phyloP scores from a whole-genome alignment of 2,888 invertebrate species.

The Athripsodes cinereus region DNA sequence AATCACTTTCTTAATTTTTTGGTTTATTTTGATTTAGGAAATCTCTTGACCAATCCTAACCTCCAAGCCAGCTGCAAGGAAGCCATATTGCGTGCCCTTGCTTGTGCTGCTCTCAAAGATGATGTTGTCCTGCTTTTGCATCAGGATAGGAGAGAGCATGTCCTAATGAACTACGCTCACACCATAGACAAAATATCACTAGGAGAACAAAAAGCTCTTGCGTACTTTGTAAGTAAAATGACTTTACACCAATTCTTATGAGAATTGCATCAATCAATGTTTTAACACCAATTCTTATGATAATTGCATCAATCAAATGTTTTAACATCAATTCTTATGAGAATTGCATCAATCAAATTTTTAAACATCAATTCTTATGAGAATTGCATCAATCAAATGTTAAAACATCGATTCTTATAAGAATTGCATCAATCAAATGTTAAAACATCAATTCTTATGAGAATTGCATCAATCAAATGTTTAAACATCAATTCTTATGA shows the following conservation, averaged over 20 bases:
- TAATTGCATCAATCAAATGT: neutral
- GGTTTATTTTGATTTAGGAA: neutral
- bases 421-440: too few relatives aligned
- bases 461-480: neutral
- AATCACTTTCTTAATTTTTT: neutral
- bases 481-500: neutral
- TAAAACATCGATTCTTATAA: too few relatives aligned
- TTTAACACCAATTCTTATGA: neutral
- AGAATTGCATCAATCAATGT: too few relatives aligned
- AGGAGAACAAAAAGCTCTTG: conserved; percentile 73
- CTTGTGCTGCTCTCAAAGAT: conserved; percentile 75
- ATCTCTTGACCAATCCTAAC: conserved; percentile 49
- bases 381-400: too few relatives aligned
- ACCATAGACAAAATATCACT: conserved; percentile 68
- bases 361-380: too few relatives aligned
- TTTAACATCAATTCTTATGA: neutral
- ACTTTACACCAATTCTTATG: too few relatives aligned
- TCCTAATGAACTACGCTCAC: conserved; percentile 81
- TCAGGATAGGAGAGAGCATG: conserved; percentile 83
- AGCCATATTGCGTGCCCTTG: conserved; percentile 63
- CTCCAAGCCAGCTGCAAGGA: conserved; percentile 57
- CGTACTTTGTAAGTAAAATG: conserved; percentile 65
- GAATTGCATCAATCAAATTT: neutral
- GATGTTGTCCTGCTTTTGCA: conserved; percentile 85
- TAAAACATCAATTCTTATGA: neutral